Conservation (phyloP, 2,113 vertebrate species). For the Zingel zingel region DNA sequence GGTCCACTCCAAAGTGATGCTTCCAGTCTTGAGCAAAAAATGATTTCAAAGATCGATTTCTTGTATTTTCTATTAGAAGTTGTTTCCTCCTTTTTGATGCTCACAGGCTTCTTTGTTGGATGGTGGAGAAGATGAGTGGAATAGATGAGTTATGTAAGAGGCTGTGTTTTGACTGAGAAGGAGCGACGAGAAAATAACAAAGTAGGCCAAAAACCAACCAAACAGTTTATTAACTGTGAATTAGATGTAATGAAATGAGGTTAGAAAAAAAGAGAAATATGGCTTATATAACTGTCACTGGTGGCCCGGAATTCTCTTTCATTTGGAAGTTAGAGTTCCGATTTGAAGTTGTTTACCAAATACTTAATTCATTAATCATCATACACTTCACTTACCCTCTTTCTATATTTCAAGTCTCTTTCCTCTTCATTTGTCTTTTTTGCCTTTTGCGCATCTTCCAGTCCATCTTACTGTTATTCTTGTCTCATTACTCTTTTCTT, state of each 20-base stretch:
- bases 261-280: conserved; percentile 10
- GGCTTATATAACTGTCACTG: conserved; percentile 61
- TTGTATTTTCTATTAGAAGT: not conserved
- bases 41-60: not conserved
- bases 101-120: conserved; percentile 47
- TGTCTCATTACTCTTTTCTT: not conserved
- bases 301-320: conserved; percentile 58
- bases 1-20: not conserved
- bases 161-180: conserved; percentile 55
- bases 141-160: conserved; percentile 67
- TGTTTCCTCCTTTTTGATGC: conserved; percentile 43
- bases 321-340: conserved; percentile 38
- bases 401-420: conserved; percentile 24
- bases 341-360: conserved; percentile 64
- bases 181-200: conserved; percentile 51
- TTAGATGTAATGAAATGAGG: conserved; percentile 54
- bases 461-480: not conserved
- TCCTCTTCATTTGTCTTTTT: not conserved
- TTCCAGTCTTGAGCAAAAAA: not conserved
- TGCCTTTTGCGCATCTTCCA: conserved; percentile 7
- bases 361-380: conserved; percentile 60
- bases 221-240: conserved; percentile 59
- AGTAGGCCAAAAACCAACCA: conserved; percentile 63
- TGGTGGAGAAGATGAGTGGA: conserved; percentile 48
- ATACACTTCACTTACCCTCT: conserved; percentile 18